Evolutionary conservation across 2,797 vertebrate species (phyloP).

Genomic region (Pogonophryne albipinna): DNA sequence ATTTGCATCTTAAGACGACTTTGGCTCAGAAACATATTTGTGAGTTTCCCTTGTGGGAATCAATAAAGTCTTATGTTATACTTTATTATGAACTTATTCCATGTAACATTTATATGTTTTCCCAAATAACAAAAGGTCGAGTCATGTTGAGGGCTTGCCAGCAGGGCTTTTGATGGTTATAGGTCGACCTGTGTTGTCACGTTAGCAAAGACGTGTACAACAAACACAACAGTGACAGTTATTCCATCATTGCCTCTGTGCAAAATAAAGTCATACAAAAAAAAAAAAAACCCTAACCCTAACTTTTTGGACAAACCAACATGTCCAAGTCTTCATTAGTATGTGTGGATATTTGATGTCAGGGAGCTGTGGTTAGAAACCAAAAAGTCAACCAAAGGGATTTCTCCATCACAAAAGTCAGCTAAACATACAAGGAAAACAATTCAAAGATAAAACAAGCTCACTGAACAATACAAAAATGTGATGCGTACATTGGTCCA

Average conservation of each 20-base stretch:
- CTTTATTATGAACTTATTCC: not conserved
- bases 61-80: not conserved
- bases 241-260: not conserved
- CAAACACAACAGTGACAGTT: not conserved
- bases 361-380: too few relatives aligned
- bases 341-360: too few relatives aligned
- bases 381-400: too few relatives aligned
- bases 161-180: not conserved
- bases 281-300: too few relatives aligned
- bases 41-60: not conserved
- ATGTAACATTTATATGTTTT: not conserved
- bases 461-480: too few relatives aligned
- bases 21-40: conserved; percentile 1
- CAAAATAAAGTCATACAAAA: not conserved
- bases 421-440: too few relatives aligned
- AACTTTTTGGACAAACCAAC: not conserved
- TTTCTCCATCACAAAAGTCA: too few relatives aligned
- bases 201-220: not conserved
- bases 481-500: too few relatives aligned
- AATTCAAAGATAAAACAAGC: too few relatives aligned
- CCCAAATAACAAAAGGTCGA: too few relatives aligned
- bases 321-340: too few relatives aligned
- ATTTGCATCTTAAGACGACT: not conserved
- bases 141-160: not conserved
- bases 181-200: not conserved